Evolutionary conservation across 2,797 vertebrate genomes (phyloP).

Genomic region (Pseudochaenichthys georgianus): DNA sequence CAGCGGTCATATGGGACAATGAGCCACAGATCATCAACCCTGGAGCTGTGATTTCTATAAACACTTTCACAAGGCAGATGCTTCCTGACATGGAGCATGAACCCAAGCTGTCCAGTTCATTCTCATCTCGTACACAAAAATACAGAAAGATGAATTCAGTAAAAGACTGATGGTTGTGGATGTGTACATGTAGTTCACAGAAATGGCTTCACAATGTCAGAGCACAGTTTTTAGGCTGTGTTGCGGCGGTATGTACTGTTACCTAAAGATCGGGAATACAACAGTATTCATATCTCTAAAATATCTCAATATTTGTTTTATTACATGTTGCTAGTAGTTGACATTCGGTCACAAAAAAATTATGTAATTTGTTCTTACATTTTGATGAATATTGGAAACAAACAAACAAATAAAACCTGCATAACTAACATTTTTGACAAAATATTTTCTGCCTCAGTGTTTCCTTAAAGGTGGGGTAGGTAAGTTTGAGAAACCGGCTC

Average conservation of each 20-base stretch:
- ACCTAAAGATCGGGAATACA: too few relatives aligned
- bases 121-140: constrained; percentile 11
- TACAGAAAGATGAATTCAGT: background rate
- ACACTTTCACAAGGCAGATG: constrained; percentile 27
- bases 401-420: too few relatives aligned
- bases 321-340: too few relatives aligned
- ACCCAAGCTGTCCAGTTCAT: constrained; percentile 14
- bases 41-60: constrained; percentile 35
- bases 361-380: too few relatives aligned
- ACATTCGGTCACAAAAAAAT: too few relatives aligned
- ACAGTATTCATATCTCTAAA: too few relatives aligned
- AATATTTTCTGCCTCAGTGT: too few relatives aligned
- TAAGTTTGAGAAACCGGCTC: too few relatives aligned
- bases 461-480: too few relatives aligned
- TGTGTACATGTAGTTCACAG: background rate
- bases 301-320: too few relatives aligned
- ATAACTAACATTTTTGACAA: too few relatives aligned
- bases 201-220: background rate
- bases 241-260: background rate
- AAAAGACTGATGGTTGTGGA: background rate
- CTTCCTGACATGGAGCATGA: constrained; percentile 20
- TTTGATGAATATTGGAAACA: too few relatives aligned
- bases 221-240: constrained; percentile 4
- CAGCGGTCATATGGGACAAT: constrained; percentile 11
- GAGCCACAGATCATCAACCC: constrained; percentile 31